Conservation (phyloP, 1,140 invertebrate genomes). For the Sycophila sp. region DNA sequence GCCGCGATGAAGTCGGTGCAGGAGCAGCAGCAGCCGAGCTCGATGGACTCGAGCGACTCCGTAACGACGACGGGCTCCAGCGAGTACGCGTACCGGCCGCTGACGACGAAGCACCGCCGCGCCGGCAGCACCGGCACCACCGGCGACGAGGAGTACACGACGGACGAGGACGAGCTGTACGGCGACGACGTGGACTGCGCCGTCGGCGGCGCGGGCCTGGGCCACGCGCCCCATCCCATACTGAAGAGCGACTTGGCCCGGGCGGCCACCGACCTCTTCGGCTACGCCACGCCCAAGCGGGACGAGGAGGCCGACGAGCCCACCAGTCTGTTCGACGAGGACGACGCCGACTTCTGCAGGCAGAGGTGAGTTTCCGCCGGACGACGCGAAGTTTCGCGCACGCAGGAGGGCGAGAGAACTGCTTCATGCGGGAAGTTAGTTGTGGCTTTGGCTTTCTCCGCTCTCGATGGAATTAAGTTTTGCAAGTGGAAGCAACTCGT, state of each 20-base stretch:
- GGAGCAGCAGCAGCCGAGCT: conserved; percentile 55
- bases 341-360: conserved; percentile 51
- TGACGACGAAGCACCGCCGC: conserved; percentile 64
- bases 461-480: too few species aligned
- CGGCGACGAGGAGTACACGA: conserved; percentile 69
- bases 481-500: too few species aligned
- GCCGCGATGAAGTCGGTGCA: conserved; percentile 52
- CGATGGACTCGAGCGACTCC: conserved; percentile 59
- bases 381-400: too few species aligned
- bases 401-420: too few species aligned
- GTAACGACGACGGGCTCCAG: conserved; percentile 45
- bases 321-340: conserved; percentile 60
- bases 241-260: conserved; percentile 58
- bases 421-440: too few species aligned
- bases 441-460: too few species aligned
- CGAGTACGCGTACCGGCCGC: conserved; percentile 60
- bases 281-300: conserved; percentile 49
- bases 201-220: conserved; percentile 29
- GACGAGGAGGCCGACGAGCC: conserved; percentile 52
- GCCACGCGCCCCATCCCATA: conserved; percentile 54
- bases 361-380: conserved; percentile 49
- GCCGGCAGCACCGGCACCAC: conserved; percentile 69
- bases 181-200: conserved; percentile 64
- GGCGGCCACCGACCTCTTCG: conserved; percentile 60
- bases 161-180: conserved; percentile 67